phyloP scores from a whole-genome alignment of 2,797 vertebrate genomes.

The Gobionotothen gibberifrons region DNA sequence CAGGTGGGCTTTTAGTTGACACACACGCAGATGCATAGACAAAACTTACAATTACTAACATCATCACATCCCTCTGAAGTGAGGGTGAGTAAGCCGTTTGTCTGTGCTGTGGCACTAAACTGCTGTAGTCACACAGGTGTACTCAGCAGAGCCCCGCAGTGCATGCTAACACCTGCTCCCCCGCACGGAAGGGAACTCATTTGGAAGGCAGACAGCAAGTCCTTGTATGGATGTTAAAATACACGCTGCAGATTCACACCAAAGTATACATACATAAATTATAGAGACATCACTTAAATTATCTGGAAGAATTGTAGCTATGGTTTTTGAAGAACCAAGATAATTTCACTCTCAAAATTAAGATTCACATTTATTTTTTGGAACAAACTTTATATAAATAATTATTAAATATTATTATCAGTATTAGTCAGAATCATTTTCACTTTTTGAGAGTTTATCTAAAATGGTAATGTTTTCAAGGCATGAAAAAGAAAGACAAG shows the following conservation, averaged over 20 bases:
- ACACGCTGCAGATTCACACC: constrained; percentile 11
- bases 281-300: not conserved
- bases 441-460: not conserved
- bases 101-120: constrained; percentile 49
- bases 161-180: constrained; percentile 42
- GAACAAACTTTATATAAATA: no score
- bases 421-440: no score
- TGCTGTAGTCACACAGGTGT: constrained; percentile 60
- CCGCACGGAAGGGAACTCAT: constrained; percentile 26
- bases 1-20: constrained; percentile 70
- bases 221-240: constrained; percentile 35
- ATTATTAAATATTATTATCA: no score
- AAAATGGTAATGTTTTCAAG: not conserved
- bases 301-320: not conserved
- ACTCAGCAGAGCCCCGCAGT: constrained; percentile 24
- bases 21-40: constrained; percentile 48
- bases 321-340: not conserved
- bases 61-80: constrained; percentile 43
- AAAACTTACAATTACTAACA: constrained; percentile 48
- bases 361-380: not conserved
- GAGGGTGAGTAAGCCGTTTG: constrained; percentile 71
- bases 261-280: not conserved
- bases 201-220: not conserved
- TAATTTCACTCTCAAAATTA: not conserved
- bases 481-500: no score